A percentile compares a stretch with the other conserved stretches of the same genome.
phyloP scores from a whole-genome alignment of 2,797 vertebrate species.

The Lutjanus campechanus region DNA sequence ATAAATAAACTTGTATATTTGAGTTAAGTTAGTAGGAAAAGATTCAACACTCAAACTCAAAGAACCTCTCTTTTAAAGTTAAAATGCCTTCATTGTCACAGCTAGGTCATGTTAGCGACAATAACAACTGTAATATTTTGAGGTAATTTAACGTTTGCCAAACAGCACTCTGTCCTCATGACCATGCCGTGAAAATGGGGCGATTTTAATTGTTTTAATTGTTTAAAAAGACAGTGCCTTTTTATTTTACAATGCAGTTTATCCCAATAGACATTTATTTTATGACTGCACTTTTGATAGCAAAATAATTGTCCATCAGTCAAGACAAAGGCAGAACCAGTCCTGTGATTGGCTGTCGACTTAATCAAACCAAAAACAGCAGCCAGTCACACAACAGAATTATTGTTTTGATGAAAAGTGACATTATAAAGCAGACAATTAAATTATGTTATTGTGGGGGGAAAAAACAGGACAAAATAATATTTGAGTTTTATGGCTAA shows the following conservation, averaged over 20 bases:
- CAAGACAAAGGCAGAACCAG: not conserved
- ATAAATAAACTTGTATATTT: no score
- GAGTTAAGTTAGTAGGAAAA: no score
- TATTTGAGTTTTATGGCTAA: slow-evolving; percentile 12
- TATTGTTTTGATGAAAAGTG: not conserved
- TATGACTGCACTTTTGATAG: not conserved
- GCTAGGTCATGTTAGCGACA: no score
- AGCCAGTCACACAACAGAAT: slow-evolving; percentile 11
- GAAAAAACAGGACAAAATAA: no score
- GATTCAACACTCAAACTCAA: no score
- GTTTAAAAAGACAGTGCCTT: not conserved
- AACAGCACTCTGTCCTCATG: no score
- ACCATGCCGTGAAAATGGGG: no score
- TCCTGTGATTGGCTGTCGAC: not conserved
- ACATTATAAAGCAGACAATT: not conserved
- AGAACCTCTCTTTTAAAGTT: no score
- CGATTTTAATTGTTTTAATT: no score
- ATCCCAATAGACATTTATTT: not conserved
- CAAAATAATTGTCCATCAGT: not conserved
- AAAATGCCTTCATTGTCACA: no score
- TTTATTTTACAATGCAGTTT: not conserved
- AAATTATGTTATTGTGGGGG: not conserved
- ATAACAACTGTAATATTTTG: no score
- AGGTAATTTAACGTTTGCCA: no score
- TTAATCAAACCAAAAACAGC: slow-evolving; percentile 13